These are phyloP conservation scores for Bungarus multicinctus DNA, from an alignment of 2,113 vertebrate species.

Conservation along the genomic window DNA sequence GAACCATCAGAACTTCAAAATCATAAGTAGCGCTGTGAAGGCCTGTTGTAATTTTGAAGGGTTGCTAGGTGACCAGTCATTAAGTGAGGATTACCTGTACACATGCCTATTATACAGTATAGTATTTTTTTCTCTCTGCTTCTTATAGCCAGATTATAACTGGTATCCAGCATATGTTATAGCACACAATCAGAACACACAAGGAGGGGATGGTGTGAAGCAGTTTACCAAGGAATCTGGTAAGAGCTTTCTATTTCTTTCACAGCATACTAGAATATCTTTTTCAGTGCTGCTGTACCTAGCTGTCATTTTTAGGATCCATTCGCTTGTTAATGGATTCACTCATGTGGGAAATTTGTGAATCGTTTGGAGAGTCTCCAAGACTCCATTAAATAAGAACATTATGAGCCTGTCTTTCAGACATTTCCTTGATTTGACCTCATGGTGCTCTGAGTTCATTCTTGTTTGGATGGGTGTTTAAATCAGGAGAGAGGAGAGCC, in stretches of 20 bases:
- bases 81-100: background rate
- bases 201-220: constrained; percentile 71
- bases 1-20: background rate
- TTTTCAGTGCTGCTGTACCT: background rate
- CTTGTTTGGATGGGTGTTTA: background rate
- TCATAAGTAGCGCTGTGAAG: background rate
- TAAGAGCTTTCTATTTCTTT: constrained; percentile 48
- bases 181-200: constrained; percentile 74
- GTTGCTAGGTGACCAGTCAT: background rate
- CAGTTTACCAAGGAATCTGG: constrained; percentile 83
- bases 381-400: background rate
- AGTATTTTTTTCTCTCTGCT: background rate
- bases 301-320: background rate
- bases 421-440: background rate
- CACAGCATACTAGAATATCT: background rate
- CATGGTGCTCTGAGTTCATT: background rate
- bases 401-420: background rate
- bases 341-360: background rate
- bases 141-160: constrained; percentile 74
- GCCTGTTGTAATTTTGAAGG: background rate
- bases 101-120: background rate
- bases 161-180: constrained; percentile 82
- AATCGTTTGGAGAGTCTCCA: background rate
- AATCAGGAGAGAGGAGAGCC: background rate
- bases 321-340: background rate